Conservation (phyloP, 2,888 invertebrate genomes). For the Myathropa florea region DNA sequence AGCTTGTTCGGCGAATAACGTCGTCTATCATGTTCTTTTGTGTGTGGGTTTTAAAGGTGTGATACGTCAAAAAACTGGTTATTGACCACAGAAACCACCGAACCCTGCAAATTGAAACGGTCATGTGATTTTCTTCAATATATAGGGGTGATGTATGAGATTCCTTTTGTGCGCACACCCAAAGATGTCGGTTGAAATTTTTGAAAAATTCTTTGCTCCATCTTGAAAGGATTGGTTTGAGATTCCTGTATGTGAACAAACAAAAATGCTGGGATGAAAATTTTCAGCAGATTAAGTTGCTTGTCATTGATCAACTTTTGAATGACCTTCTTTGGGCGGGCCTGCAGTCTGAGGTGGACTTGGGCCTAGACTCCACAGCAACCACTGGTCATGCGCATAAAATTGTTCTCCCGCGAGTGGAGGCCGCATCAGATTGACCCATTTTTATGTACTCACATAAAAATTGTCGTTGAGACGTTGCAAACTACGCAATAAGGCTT, state of each 20-base stretch:
- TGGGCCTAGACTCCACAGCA: too few species aligned
- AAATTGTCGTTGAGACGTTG: too few species aligned
- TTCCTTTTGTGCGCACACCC: background rate
- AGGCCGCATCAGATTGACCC: too few species aligned
- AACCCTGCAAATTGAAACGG: background rate
- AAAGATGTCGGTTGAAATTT: background rate
- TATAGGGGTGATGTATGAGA: background rate
- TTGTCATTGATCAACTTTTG: background rate
- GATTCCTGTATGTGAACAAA: background rate
- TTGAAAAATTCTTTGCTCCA: background rate
- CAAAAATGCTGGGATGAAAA: background rate
- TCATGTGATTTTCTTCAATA: slow-evolving; percentile 15
- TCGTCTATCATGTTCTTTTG: background rate
- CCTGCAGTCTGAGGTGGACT: too few species aligned
- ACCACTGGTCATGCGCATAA: too few species aligned
- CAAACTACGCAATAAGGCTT: too few species aligned
- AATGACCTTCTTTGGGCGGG: background rate
- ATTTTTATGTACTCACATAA: too few species aligned
- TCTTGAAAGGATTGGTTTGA: background rate
- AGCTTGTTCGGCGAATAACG: background rate
- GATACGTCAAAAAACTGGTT: slow-evolving; percentile 26
- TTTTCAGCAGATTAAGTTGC: background rate
- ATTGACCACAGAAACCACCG: slow-evolving; percentile 24
- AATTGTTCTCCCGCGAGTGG: too few species aligned
- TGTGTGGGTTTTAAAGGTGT: background rate